These are phyloP conservation scores for Tipula confusa DNA, from an alignment of 2,888 invertebrate genomes.

Conservation along the genomic window DNA sequence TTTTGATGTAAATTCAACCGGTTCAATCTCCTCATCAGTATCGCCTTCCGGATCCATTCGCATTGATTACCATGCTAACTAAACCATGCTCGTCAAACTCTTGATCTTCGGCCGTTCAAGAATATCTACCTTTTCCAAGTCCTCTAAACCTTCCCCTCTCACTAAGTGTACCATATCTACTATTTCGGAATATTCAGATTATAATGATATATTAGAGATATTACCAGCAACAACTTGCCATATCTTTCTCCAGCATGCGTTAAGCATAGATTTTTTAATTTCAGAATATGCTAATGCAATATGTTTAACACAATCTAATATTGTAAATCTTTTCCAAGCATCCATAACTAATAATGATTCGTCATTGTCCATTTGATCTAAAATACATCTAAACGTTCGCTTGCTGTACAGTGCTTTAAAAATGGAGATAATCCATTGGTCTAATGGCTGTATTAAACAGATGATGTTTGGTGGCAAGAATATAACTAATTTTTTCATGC, in stretches of 20 bases:
- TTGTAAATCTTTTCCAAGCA: not conserved
- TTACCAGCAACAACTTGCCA: slow-evolving; percentile 36
- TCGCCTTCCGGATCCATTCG: slow-evolving; percentile 32
- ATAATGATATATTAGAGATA: too few relatives aligned
- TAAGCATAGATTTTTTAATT: slow-evolving; percentile 37
- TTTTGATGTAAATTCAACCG: slow-evolving; percentile 36
- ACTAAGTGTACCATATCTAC: slow-evolving; percentile 35
- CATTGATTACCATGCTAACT: slow-evolving; percentile 31
- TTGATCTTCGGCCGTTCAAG: slow-evolving; percentile 31
- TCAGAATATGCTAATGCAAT: not conserved
- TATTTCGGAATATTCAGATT: too few relatives aligned
- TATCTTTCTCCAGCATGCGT: slow-evolving; percentile 39
- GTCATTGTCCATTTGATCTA: too few relatives aligned
- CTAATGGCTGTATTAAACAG: slow-evolving; percentile 39
- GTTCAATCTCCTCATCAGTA: slow-evolving; percentile 35
- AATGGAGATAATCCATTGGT: slow-evolving; percentile 4
- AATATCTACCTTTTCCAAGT: slow-evolving; percentile 35
- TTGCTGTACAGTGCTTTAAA: too few relatives aligned
- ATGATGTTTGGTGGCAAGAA: slow-evolving; percentile 39
- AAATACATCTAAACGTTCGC: too few relatives aligned
- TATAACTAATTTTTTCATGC: slow-evolving; percentile 34
- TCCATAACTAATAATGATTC: not conserved
- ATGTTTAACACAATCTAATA: too few relatives aligned
- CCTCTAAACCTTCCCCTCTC: slow-evolving; percentile 36
- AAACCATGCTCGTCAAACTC: slow-evolving; percentile 36